Base-by-base conservation (phyloP, 2,888 invertebrate genomes). In the Hydriomena furcata region DNA sequence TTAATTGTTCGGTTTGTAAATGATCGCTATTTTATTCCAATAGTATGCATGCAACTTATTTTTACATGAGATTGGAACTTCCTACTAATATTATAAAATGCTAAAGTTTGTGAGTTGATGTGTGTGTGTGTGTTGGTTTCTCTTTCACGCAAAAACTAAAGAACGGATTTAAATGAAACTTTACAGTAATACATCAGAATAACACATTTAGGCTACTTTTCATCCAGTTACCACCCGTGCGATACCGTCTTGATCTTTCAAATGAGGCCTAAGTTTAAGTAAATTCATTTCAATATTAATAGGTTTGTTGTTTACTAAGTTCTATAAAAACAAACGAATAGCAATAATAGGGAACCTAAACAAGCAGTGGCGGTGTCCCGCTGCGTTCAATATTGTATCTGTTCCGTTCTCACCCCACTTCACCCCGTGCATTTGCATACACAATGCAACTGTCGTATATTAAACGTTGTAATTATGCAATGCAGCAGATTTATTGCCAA, bases 401-500 rank as follows among this genome's bases (percentile, higher is more conserved):
- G 53, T 63, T 60, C 67, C 63, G 73, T 86, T 86, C 88, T 84
- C 87, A 88, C 84, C 86, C 82, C 83, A 78, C 84, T 82, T 66
- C 76, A 79, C 65, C 71, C 71, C 54, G 59, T 62, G 76, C 81
- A 89, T 89, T 89, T 87, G 80, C 86, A 87, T 86, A 77, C 76
- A 86, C 83, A 88, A 85, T 83, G 79, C 83, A 71, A 82, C 82
- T 89, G 88, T 89, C 88, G 82, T 79, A 82, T 76, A 82, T 82
- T 83, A 86, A 87, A 87, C 80, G 74, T 72, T 76, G 79, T 88
- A 88, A 89, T 89, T 87, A 88, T 73, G 68, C 79, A 77, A 76
- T 76, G 73, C 75, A 81, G 79, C 81, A 89, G 84, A 90, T 90
- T 90, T 90, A 90, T 89, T 72, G 83, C 71, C 64, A 83, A 82